Evolutionary conservation across 2,113 vertebrate genomes (phyloP).

Genomic region (Lota lota): DNA sequence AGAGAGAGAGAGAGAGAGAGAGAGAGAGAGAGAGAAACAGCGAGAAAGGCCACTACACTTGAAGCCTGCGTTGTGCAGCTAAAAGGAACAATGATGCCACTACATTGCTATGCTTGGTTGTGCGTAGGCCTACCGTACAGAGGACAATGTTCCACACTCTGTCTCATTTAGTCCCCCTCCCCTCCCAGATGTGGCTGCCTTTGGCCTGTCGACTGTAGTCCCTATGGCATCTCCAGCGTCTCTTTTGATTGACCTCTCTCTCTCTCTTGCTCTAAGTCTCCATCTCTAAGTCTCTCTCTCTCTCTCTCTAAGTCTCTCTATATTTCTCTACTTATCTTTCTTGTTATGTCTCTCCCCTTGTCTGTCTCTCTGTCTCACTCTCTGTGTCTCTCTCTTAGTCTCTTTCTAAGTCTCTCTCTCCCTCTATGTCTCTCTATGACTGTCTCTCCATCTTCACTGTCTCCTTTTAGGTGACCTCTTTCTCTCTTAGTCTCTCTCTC

Average conservation of each 20-base stretch:
- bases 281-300: background rate
- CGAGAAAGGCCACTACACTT: constrained; percentile 28
- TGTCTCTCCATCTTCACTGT: background rate
- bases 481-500: background rate
- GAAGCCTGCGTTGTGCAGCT: background rate
- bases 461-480: background rate
- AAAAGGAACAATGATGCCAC: constrained; percentile 32
- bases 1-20: no score
- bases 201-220: background rate
- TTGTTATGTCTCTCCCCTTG: background rate
- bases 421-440: background rate
- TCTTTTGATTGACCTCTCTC: background rate
- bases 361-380: no score
- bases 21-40: background rate
- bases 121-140: constrained; percentile 22
- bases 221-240: no score
- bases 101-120: constrained; percentile 18
- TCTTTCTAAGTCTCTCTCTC: background rate
- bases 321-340: background rate
- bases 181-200: constrained; percentile 13
- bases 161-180: constrained; percentile 10
- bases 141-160: constrained; percentile 4
- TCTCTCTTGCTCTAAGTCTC: background rate
- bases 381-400: background rate
- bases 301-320: background rate